Conservation (phyloP, 2,888 invertebrate species). For the Aphodius granarius region DNA sequence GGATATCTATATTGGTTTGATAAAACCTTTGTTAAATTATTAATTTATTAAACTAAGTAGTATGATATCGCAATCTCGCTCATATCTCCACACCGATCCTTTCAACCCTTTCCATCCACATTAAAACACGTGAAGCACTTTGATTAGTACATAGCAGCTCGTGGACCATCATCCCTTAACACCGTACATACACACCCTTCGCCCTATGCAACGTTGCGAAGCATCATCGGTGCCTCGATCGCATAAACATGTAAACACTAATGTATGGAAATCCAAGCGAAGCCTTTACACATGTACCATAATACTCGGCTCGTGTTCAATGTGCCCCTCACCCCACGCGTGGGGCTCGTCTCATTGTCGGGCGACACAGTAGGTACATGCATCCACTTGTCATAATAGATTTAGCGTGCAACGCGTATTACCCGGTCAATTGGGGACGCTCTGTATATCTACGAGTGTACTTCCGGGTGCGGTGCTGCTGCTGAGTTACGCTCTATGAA, state of each 20-base stretch:
- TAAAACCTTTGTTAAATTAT: too few species aligned
- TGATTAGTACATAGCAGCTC: not conserved
- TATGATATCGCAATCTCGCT: too few species aligned
- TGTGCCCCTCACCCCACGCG: not conserved
- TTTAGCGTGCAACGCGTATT: slow-evolving; percentile 20
- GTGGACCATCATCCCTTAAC: not conserved
- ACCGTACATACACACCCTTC: not conserved
- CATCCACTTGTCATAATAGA: slow-evolving; percentile 21
- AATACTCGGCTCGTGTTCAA: slow-evolving; percentile 24
- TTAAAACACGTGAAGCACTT: slow-evolving; percentile 1
- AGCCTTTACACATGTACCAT: slow-evolving; percentile 27
- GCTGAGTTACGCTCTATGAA: not conserved
- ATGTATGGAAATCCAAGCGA: slow-evolving; percentile 42
- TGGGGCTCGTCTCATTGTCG: slow-evolving; percentile 7
- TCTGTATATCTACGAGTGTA: not conserved
- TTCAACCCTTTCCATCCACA: not conserved
- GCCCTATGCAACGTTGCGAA: not conserved
- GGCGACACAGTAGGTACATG: not conserved
- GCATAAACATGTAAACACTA: slow-evolving; percentile 52
- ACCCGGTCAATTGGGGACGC: slow-evolving; percentile 11
- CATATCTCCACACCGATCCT: too few species aligned
- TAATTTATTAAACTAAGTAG: too few species aligned
- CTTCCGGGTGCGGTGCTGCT: not conserved
- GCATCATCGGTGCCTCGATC: slow-evolving; percentile 32
- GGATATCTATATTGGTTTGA: too few species aligned